phyloP scores from a whole-genome alignment of 2,888 invertebrate genomes.

The Nysson spinosus region DNA sequence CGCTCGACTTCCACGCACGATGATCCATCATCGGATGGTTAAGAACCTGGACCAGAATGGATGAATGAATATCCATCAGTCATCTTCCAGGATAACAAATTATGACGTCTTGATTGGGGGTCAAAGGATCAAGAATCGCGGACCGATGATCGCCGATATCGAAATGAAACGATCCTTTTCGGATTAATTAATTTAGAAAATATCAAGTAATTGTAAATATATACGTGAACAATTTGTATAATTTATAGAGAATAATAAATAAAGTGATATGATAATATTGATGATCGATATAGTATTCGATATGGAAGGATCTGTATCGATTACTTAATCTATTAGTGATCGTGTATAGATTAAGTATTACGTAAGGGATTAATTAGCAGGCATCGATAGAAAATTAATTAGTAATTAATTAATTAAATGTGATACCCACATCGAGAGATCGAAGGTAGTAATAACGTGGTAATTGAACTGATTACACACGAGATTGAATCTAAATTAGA shows the following conservation, averaged over 20 bases:
- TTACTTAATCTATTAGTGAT: neutral
- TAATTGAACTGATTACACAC: neutral
- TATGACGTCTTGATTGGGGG: conserved; percentile 31
- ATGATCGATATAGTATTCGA: too few species aligned
- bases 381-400: conserved; percentile 5
- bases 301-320: neutral
- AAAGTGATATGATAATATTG: too few species aligned
- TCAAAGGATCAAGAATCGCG: conserved; percentile 43
- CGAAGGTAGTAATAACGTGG: neutral
- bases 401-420: neutral
- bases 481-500: conserved; percentile 4
- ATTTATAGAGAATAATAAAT: too few species aligned
- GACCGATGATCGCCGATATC: conserved; percentile 29
- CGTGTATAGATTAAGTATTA: neutral
- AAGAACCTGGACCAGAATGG: conserved; percentile 32
- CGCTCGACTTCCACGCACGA: conserved; percentile 20
- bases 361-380: neutral
- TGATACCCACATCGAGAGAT: neutral
- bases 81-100: conserved; percentile 41
- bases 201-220: too few species aligned
- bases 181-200: too few species aligned
- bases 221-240: too few species aligned
- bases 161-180: conserved; percentile 1
- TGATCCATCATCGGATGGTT: conserved; percentile 42
- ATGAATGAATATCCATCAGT: conserved; percentile 47